These are phyloP conservation scores for Drosophila mimica DNA, from an alignment of 2,888 invertebrate species.

Conservation along the genomic window DNA sequence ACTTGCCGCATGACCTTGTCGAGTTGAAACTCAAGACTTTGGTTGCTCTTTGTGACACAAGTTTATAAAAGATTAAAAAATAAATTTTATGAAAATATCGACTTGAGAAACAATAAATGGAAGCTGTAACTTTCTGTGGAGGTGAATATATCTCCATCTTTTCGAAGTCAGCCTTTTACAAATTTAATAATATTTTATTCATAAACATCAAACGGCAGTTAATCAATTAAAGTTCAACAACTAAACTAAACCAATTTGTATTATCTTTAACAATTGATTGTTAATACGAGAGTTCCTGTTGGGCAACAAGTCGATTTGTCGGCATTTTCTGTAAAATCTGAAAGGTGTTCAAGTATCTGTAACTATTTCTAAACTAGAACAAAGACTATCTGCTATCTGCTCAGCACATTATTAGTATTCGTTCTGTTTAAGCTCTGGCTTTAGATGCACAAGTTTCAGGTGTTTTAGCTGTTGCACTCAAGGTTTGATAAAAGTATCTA, in stretches of 20 bases:
- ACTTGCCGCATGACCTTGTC: constrained; percentile 29
- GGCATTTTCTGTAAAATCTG: neutral
- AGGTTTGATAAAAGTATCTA: constrained; percentile 28
- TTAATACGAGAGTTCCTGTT: constrained; percentile 25
- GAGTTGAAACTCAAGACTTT: too few relatives aligned
- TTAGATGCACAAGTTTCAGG: constrained; percentile 1
- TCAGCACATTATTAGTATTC: constrained; percentile 6
- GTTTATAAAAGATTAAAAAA: neutral
- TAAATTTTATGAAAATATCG: neutral
- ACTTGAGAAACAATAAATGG: neutral
- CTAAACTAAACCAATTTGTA: neutral
- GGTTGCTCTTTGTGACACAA: neutral
- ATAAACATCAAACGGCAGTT: neutral
- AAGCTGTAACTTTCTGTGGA: neutral
- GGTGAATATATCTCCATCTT: neutral
- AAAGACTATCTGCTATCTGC: constrained; percentile 2
- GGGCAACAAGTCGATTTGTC: neutral
- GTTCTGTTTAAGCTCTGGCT: constrained; percentile 34
- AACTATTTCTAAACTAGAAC: too few relatives aligned
- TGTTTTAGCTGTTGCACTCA: neutral
- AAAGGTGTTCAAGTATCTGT: neutral
- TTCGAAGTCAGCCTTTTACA: neutral
- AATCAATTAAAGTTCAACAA: neutral
- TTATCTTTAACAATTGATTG: neutral
- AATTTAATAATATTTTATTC: neutral